Conservation (phyloP, 2,888 invertebrate species). For the Stenotaenia linearis region DNA sequence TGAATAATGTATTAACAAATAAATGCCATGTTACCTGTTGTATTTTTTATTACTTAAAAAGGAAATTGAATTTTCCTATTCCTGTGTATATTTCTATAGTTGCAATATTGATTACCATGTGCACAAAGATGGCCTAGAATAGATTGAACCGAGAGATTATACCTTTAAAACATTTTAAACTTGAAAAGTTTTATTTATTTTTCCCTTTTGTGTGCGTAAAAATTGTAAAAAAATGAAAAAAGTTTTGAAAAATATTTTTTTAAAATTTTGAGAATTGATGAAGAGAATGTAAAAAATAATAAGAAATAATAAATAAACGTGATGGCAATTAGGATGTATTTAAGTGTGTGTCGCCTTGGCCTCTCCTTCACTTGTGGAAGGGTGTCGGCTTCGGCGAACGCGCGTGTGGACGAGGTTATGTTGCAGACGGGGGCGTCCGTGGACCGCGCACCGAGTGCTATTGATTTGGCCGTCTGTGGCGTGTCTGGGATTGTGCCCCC, state of each 20-base stretch:
- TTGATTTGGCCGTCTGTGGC: constrained; percentile 24
- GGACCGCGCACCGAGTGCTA: constrained; percentile 23
- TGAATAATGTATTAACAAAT: not conserved
- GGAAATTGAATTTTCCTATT: not conserved
- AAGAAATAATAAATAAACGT: not conserved
- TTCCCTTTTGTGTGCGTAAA: not conserved
- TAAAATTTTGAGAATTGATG: not conserved
- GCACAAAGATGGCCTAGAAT: not conserved
- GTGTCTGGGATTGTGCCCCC: constrained; percentile 26
- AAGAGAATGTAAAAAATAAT: not conserved
- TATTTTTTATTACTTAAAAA: not conserved
- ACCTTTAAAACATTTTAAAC: not conserved
- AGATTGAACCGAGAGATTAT: not conserved
- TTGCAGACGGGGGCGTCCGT: constrained; percentile 23
- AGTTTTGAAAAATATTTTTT: not conserved
- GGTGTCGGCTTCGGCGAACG: constrained; percentile 10
- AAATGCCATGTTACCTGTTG: not conserved
- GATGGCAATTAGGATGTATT: constrained; percentile 16
- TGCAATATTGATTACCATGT: not conserved
- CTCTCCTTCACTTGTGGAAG: not conserved
- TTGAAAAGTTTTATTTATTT: not conserved
- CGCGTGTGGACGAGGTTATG: constrained; percentile 26
- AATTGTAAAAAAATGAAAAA: not conserved
- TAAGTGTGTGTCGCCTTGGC: constrained; percentile 2
- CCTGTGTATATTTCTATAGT: not conserved